Conservation (phyloP, 2,888 invertebrate genomes). For the Hymenopus coronatus region DNA sequence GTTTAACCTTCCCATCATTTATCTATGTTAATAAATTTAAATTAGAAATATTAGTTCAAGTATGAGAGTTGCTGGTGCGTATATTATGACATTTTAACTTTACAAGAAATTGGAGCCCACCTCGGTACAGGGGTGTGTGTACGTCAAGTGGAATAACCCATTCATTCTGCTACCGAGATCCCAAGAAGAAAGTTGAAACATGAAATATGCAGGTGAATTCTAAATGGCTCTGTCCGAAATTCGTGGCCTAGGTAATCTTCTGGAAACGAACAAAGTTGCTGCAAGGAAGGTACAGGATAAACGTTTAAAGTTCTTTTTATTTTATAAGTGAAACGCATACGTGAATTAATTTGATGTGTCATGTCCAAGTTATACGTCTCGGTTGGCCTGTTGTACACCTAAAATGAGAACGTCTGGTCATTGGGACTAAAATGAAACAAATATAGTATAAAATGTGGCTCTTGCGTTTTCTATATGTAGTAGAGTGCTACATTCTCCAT, state of each 20-base stretch:
- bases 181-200: constrained; percentile 21
- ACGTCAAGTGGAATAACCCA: constrained; percentile 17
- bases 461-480: background rate
- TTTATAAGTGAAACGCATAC: background rate
- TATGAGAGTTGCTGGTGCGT: background rate
- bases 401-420: background rate
- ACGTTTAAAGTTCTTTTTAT: background rate
- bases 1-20: background rate
- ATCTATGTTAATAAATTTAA: background rate
- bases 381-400: background rate
- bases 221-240: constrained; percentile 31
- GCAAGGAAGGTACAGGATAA: constrained; percentile 23
- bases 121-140: constrained; percentile 2
- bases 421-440: background rate
- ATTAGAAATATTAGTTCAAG: no score
- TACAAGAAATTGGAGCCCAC: background rate
- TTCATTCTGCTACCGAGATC: constrained; percentile 30
- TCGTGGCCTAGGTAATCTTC: constrained; percentile 26
- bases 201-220: constrained; percentile 29
- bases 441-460: background rate
- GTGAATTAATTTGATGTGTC: constrained; percentile 1
- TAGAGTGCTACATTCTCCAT: background rate
- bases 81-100: background rate
- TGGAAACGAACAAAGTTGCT: constrained; percentile 28
- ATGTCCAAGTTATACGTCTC: background rate